phyloP scores from a whole-genome alignment of 2,113 vertebrate species.

The Colaptes auratus region DNA sequence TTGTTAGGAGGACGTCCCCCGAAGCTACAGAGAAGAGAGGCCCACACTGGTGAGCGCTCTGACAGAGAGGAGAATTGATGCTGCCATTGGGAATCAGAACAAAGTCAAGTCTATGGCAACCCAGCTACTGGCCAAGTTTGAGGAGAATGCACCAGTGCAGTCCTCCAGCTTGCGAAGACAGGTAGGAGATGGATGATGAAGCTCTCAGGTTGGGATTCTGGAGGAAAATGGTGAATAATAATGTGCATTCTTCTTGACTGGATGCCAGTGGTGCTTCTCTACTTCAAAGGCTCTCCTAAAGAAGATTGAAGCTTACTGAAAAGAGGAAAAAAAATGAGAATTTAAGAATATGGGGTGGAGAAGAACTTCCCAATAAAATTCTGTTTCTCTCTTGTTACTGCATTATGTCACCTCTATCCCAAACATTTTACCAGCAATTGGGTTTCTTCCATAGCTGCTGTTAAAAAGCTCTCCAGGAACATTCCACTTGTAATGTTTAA shows the following conservation, averaged over 20 bases:
- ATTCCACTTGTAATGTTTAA: not conserved
- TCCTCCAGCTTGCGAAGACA: constrained; percentile 86
- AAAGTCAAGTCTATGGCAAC: constrained; percentile 98
- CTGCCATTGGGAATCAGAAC: constrained; percentile 85
- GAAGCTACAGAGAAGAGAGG: constrained; percentile 79
- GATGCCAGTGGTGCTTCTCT: not conserved
- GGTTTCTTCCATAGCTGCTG: not conserved
- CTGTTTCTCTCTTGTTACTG: not conserved
- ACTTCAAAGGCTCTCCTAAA: not conserved
- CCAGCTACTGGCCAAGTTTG: constrained; percentile 96
- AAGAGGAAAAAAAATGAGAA: not conserved
- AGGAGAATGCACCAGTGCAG: constrained; percentile 89
- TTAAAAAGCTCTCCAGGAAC: not conserved
- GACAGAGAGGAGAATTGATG: constrained; percentile 84
- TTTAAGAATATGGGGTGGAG: not conserved
- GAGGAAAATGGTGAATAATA: not conserved
- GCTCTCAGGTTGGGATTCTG: not conserved
- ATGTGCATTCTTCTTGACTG: not conserved
- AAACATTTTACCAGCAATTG: not conserved
- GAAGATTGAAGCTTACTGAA: not conserved
- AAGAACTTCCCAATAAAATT: not conserved
- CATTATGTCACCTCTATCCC: not conserved
- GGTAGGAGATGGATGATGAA: constrained; percentile 71
- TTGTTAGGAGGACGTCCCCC: constrained; percentile 84
- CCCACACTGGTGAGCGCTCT: constrained; percentile 74